Evolutionary conservation across 2,888 invertebrate species (phyloP), one percentile per base, ranked within the genome.

Genomic region (Microctonus hyperodae): DNA sequence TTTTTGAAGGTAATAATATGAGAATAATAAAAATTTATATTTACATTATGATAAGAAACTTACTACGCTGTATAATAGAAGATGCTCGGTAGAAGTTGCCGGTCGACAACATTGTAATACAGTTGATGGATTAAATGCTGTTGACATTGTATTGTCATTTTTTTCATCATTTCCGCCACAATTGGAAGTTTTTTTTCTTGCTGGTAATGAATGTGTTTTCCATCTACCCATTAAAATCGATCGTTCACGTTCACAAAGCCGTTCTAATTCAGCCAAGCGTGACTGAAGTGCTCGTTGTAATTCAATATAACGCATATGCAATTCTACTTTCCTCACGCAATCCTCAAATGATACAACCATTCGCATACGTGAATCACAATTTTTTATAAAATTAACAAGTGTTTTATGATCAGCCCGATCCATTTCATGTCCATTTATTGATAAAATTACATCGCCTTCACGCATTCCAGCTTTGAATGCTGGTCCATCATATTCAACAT

Each of bases 261-360:
- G 89, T 81, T 96, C 95, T 62, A 96, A 83, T 82, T 95, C 95
- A 55, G 90, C 89, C 88, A 95, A 90, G 84, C 95, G 95, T 53
- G 89, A 89, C 83, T 96, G 94, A 25, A 96, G 85, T 37, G 92
- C 88, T 75, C 93, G 88, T 85, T 96, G 95, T 33, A 97, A 87
- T 79, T 94, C 94, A 72, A 97, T 94, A 80, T 95, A 95, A 69
- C 96, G 90, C 88, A 96, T 94, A 82, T 97, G 96, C 0, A 98
- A 88, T 79, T 96, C 95, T 79, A 94, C 94, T 88, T 97, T 98
- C 69, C 95, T 89, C 1, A 97, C 96, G 79, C 97, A 96, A 83
- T 98, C 96, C 86, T 98, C 97, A 82, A 97, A 97, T 40, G 97
- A 89, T 13, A 98, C 97, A 28, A 97, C 97, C 92, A 97, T 95